Percentiles rank a stretch among this genome's conserved stretches.
Evolutionary conservation across 2,797 vertebrate species (phyloP).

Genomic region (Myripristis jacobus): DNA sequence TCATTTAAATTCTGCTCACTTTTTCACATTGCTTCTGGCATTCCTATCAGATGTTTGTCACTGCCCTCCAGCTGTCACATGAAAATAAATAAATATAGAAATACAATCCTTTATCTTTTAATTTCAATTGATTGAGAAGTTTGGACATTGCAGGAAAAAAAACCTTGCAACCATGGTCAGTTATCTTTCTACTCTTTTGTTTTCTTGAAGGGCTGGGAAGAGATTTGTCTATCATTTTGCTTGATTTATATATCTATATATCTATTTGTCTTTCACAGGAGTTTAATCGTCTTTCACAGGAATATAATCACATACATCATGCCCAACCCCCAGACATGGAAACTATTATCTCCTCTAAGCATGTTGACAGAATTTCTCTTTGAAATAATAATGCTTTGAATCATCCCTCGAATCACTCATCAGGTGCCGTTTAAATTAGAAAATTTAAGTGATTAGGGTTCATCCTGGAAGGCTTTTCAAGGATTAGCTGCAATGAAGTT

Average conservation of each 20-base stretch:
- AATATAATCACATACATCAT: too few species aligned
- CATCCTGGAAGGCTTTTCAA: too few species aligned
- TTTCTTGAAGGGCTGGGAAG: constrained; percentile 14
- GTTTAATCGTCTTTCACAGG: too few species aligned
- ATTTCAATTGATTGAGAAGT: constrained; percentile 74
- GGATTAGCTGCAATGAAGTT: too few species aligned
- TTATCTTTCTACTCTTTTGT: constrained; percentile 30
- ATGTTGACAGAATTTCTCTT: too few species aligned
- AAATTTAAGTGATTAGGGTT: too few species aligned
- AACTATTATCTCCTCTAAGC: too few species aligned
- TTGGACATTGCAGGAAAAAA: constrained; percentile 47
- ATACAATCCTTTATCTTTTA: constrained; percentile 63
- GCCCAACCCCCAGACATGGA: too few species aligned
- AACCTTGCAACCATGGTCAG: constrained; percentile 49
- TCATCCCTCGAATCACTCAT: too few species aligned
- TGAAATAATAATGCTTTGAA: too few species aligned
- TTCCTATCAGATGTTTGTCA: constrained; percentile 72
- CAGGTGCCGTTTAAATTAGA: too few species aligned
- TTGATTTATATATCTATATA: constrained; percentile 21
- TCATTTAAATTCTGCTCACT: constrained; percentile 78
- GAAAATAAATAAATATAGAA: constrained; percentile 48
- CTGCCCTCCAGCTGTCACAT: constrained; percentile 70
- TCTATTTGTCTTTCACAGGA: too few species aligned
- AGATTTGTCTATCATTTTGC: constrained; percentile 30
- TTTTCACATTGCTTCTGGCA: constrained; percentile 65